Evolutionary conservation across 64 coral and sea anemone species (phyloP).

Genomic region (Montipora foliosa): DNA sequence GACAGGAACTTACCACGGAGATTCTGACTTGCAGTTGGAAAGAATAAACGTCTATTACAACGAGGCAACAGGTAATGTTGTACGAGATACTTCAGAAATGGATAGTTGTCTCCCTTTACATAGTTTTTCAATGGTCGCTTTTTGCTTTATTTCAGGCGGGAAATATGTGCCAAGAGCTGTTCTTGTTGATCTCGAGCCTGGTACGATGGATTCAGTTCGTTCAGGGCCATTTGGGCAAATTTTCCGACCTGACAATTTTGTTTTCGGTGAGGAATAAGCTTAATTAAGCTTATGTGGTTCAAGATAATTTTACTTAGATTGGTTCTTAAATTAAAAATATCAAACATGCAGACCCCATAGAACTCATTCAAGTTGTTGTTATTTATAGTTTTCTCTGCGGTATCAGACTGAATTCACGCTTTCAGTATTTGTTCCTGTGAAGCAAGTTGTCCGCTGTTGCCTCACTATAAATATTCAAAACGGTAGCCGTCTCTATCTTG

Average conservation of each 20-base stretch:
- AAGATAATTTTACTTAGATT: too few relatives aligned
- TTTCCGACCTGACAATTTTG: constrained; percentile 69
- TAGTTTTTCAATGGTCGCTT: neutral
- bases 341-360: neutral
- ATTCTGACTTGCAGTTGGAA: constrained; percentile 63
- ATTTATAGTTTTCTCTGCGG: too few relatives aligned
- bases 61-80: constrained; percentile 32
- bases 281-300: too few relatives aligned
- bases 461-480: too few relatives aligned
- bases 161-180: constrained; percentile 68
- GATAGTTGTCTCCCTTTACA: neutral
- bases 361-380: too few relatives aligned
- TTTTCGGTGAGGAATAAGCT: constrained; percentile 44
- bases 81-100: neutral
- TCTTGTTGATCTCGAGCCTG: constrained; percentile 59
- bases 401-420: too few relatives aligned
- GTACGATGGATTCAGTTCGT: constrained; percentile 74
- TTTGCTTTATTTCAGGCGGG: constrained; percentile 1
- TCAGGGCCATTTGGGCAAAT: constrained; percentile 53
- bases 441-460: too few relatives aligned
- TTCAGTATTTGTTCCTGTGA: too few relatives aligned
- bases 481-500: too few relatives aligned
- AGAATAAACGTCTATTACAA: constrained; percentile 73
- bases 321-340: too few relatives aligned
- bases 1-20: constrained; percentile 55